Evolutionary conservation across 2,888 invertebrate genomes (phyloP).

Genomic region (Pandemis cinnamomeana): DNA sequence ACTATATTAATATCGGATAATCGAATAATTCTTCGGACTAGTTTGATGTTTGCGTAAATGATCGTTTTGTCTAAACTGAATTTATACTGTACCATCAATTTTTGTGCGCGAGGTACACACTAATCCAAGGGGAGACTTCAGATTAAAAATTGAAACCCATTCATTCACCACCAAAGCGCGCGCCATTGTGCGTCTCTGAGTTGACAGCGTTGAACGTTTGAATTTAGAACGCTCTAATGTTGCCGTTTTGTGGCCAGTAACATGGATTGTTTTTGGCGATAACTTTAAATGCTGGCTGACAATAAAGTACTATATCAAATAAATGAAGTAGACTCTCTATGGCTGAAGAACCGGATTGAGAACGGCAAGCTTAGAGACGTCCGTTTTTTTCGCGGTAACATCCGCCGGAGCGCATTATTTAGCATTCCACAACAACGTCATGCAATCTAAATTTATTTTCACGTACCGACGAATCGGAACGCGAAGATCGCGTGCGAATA

Average conservation of each 20-base stretch:
- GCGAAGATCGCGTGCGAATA: slow-evolving; percentile 40
- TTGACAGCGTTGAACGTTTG: slow-evolving; percentile 36
- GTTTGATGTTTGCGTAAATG: too few relatives aligned
- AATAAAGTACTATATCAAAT: too few relatives aligned
- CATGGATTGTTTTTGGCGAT: neutral
- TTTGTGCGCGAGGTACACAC: too few relatives aligned
- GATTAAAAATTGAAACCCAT: too few relatives aligned
- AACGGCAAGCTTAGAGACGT: neutral
- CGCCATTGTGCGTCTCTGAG: slow-evolving; percentile 42
- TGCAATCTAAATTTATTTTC: slow-evolving; percentile 42
- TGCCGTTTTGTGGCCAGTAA: slow-evolving; percentile 13
- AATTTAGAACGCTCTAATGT: slow-evolving; percentile 40
- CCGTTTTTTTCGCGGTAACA: slow-evolving; percentile 26
- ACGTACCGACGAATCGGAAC: slow-evolving; percentile 37
- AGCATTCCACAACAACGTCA: slow-evolving; percentile 39
- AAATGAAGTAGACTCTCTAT: neutral
- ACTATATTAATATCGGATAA: too few relatives aligned
- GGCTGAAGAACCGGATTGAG: neutral
- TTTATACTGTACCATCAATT: too few relatives aligned
- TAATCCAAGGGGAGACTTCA: too few relatives aligned
- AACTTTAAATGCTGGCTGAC: neutral
- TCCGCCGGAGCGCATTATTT: slow-evolving; percentile 37
- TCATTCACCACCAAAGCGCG: slow-evolving; percentile 39
- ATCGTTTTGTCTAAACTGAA: too few relatives aligned
- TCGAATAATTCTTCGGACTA: too few relatives aligned